Evolutionary conservation across 2,113 vertebrate species (phyloP), one percentile per base, ranked within the genome.

Genomic region (Mormoops blainvillei): DNA sequence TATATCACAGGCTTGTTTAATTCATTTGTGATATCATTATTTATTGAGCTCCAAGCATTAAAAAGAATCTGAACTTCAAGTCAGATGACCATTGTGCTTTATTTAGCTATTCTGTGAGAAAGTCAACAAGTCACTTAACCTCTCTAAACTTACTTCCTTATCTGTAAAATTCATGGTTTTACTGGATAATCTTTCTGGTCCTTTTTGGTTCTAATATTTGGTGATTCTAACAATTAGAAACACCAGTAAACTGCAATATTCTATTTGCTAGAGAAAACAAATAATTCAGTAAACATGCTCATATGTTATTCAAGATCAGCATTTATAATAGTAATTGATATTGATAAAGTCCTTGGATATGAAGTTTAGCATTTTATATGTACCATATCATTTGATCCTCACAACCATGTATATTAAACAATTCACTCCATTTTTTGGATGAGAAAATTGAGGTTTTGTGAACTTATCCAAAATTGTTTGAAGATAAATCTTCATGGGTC

Each of bases 1-100:
- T 80, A 71, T 41, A 68, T 36, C 7, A 78, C 12, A 71, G 45
- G 20, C n/a, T 85, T 86, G 12, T 1, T 96, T 54, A 82, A 18
- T 90, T 83, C 5, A 20, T 36, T 70, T 83, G 28, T 78, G 63
- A 81, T 43, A 48, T 13, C 33, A 65, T 5, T 33, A 87, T 52
- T 83, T 87, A 43, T 16, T 89, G 18, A 95, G 33, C 41, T 52
- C 5, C 48, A 83, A 61, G 28, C 68, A 84, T n/a, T 68, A 18
- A 83, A 86, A 92, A 84, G 19, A 54, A 76, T 77, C 9, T 73
- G 38, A 86, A 70, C 84, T 50, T 96, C 87, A 95, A 94, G 45
- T 61, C 19, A 94, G 38, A 65, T 71, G 19, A n/a, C 6, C 33
- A n/a, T 50, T 92, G 41, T 83, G 14, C 16, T 83, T 89, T 63